Evolutionary conservation across 2,888 invertebrate species (phyloP).

Genomic region (Calameuta idolon): DNA sequence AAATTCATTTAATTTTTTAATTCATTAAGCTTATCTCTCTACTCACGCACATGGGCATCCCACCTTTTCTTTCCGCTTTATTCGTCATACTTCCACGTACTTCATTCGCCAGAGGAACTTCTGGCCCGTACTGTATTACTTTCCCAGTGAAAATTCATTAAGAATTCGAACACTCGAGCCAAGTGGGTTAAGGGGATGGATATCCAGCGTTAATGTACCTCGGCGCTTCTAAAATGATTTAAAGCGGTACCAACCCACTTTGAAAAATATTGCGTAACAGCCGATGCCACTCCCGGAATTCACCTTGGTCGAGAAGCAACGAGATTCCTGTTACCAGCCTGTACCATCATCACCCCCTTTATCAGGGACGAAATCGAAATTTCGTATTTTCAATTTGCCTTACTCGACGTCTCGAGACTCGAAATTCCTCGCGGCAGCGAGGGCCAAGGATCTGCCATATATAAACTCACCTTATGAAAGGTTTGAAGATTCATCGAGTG

Average conservation of each 20-base stretch:
- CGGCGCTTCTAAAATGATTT: not conserved
- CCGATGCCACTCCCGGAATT: no score
- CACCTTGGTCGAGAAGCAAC: not conserved
- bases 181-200: not conserved
- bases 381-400: not conserved
- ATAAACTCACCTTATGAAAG: not conserved
- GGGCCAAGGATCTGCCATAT: not conserved
- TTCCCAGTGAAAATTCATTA: not conserved
- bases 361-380: not conserved
- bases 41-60: not conserved
- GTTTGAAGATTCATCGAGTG: not conserved
- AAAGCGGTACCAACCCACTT: not conserved
- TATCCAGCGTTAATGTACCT: not conserved
- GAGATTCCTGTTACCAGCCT: not conserved
- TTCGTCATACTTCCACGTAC: not conserved
- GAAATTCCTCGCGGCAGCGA: not conserved
- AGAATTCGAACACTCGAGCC: not conserved
- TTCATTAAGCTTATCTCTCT: not conserved
- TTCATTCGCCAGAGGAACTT: not conserved
- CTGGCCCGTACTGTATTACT: not conserved
- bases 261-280: not conserved
- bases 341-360: not conserved
- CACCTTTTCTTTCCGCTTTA: not conserved
- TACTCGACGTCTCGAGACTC: not conserved
- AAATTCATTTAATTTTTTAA: not conserved